These are phyloP conservation scores for Bombus affinis DNA, from an alignment of 1,140 invertebrate species.

Conservation along the genomic window DNA sequence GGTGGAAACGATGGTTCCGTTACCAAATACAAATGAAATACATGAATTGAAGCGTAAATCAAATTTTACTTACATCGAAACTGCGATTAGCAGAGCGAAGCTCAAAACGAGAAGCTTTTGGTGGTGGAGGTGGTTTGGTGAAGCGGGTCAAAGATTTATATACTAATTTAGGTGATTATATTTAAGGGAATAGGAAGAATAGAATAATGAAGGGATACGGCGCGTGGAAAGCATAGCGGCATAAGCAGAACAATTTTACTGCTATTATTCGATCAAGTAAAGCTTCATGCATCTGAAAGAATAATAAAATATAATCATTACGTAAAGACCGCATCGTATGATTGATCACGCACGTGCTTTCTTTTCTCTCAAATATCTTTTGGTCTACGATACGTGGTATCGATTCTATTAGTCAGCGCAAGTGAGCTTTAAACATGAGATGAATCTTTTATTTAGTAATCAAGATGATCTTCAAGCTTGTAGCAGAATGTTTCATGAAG, in stretches of 20 bases:
- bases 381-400: background rate
- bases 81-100: slow-evolving; percentile 65
- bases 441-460: slow-evolving; percentile 1
- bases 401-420: background rate
- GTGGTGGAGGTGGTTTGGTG: slow-evolving; percentile 45
- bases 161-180: slow-evolving; percentile 48
- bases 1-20: background rate
- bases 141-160: slow-evolving; percentile 2
- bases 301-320: slow-evolving; percentile 76
- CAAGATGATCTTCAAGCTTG: slow-evolving; percentile 30
- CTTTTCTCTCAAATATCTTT: background rate
- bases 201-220: slow-evolving; percentile 60
- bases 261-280: slow-evolving; percentile 77
- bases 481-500: slow-evolving; percentile 4
- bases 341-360: slow-evolving; percentile 15
- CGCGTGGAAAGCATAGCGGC: slow-evolving; percentile 81
- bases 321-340: slow-evolving; percentile 42
- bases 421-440: slow-evolving; percentile 1
- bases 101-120: slow-evolving; percentile 66
- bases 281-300: slow-evolving; percentile 82
- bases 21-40: slow-evolving; percentile 10
- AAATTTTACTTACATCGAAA: slow-evolving; percentile 70
- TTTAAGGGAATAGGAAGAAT: slow-evolving; percentile 36
- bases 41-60: background rate
- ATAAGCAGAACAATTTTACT: slow-evolving; percentile 76